These are phyloP conservation scores for Ploceus nigricollis DNA, from an alignment of 2,113 vertebrate genomes.

Conservation along the genomic window DNA sequence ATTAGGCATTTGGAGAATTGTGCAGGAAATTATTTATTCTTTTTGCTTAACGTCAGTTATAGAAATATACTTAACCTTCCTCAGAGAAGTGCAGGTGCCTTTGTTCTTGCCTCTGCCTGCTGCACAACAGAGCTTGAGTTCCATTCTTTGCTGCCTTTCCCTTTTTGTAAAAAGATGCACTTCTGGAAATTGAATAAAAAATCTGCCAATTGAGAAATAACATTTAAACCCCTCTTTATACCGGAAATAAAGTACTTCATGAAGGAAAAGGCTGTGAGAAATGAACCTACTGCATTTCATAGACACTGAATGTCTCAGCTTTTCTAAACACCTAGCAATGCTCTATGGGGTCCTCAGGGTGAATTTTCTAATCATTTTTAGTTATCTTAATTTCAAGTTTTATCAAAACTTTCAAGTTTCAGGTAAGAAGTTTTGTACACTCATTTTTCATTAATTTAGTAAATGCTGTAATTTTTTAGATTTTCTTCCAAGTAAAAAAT, in stretches of 20 bases:
- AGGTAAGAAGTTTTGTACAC: not conserved
- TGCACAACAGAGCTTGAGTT: not conserved
- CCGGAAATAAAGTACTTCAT: not conserved
- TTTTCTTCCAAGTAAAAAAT: not conserved
- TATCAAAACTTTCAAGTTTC: not conserved
- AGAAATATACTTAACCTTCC: not conserved
- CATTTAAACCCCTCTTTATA: not conserved
- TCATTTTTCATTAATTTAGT: not conserved
- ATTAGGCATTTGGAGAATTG: not conserved
- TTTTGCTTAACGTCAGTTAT: not conserved
- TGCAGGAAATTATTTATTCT: not conserved
- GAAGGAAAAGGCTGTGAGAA: not conserved
- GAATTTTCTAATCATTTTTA: not conserved
- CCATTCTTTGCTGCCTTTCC: not conserved
- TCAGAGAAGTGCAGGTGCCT: not conserved
- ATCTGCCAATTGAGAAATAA: not conserved
- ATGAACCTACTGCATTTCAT: not conserved
- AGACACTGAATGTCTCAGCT: not conserved
- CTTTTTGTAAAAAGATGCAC: not conserved
- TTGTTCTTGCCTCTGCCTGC: not conserved
- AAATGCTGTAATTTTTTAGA: not conserved
- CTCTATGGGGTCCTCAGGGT: not conserved
- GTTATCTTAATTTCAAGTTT: not conserved
- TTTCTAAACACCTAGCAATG: not conserved
- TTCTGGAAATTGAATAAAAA: not conserved